Evolutionary conservation across 2,888 invertebrate species (phyloP).

Genomic region (Gerosis bhagava): DNA sequence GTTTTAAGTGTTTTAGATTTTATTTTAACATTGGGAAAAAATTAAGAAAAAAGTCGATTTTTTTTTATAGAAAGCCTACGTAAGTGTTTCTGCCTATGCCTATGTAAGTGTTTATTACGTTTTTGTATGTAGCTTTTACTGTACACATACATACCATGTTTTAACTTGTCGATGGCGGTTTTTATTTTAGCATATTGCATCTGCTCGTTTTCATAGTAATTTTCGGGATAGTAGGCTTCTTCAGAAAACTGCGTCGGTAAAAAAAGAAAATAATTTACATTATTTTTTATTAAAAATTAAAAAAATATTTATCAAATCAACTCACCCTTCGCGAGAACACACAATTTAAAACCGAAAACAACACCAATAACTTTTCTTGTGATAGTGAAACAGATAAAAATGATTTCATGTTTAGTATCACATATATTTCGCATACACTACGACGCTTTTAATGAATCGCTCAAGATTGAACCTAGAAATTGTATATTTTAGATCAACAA

Average conservation of each 20-base stretch:
- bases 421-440: too few species aligned
- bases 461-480: too few species aligned
- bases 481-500: too few species aligned
- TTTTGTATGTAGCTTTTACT: too few species aligned
- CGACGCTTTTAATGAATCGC: too few species aligned
- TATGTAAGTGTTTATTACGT: too few species aligned
- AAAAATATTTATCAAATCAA: slow-evolving; percentile 18
- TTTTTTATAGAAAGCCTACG: too few species aligned
- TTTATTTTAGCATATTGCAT: slow-evolving; percentile 45
- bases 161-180: slow-evolving; percentile 53
- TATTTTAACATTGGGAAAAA: too few species aligned
- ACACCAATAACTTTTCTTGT: slow-evolving; percentile 31
- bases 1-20: too few species aligned
- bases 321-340: slow-evolving; percentile 51
- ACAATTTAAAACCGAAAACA: slow-evolving; percentile 35
- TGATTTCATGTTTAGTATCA: slow-evolving; percentile 41
- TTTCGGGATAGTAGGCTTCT: slow-evolving; percentile 51
- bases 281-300: slow-evolving; percentile 17
- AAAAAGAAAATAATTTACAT: not conserved
- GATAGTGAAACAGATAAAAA: slow-evolving; percentile 25
- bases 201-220: slow-evolving; percentile 44
- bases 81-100: too few species aligned
- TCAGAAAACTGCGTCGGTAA: slow-evolving; percentile 49
- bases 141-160: slow-evolving; percentile 57
- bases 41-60: too few species aligned